Evolutionary conservation across 2,113 vertebrate genomes (phyloP), one percentile per base, ranked within the genome.

Genomic region (Tinamus guttatus): DNA sequence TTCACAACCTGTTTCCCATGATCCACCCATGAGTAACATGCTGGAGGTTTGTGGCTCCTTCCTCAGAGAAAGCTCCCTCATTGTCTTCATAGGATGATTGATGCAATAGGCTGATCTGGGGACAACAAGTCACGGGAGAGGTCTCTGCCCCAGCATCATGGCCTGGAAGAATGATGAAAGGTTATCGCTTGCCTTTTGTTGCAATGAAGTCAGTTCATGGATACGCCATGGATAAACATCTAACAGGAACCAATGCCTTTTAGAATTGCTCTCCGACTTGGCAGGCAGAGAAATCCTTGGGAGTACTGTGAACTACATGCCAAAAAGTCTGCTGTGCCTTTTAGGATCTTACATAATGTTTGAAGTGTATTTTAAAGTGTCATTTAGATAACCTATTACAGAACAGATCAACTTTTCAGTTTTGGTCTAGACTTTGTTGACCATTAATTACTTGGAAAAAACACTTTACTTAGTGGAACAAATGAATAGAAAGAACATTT

Each of bases 1-100:
- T 60, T 95, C 81, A 84, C 65, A 80, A 88, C 77, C 89, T 90
- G 79, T 96, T 98, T 97, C 97, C 96, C 97, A 98, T 88, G 96
- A 90, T 94, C 92, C 94, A 84, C 96, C 96, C 96, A 71, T 74
- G 32, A 92, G 71, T 95, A 97, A 81, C 60, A 81, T 85, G 41
- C 82, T 84, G 90, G 77, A 93, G 90, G 64, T 91, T 96, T 81
- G 69, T 86, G 71, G 52, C 82, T 97, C 91, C 94, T 97, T 97
- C 92, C 91, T 96, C 90, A 90, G 75, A 94, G 92, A 92, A 95
- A 81, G 30, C 76, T 97, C 80, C 18, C 41, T 94, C 76, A 94
- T 89, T 97, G 94, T 96, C 74, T 60, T 90, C 76, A 69, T 49
- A 90, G 84, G 93, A 95, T 95, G 89, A 96, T 96, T 94, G 70